Percentiles rank a stretch among this genome's conserved stretches.
Conservation (phyloP, 2,113 vertebrate species). For the Symphodus melops region DNA sequence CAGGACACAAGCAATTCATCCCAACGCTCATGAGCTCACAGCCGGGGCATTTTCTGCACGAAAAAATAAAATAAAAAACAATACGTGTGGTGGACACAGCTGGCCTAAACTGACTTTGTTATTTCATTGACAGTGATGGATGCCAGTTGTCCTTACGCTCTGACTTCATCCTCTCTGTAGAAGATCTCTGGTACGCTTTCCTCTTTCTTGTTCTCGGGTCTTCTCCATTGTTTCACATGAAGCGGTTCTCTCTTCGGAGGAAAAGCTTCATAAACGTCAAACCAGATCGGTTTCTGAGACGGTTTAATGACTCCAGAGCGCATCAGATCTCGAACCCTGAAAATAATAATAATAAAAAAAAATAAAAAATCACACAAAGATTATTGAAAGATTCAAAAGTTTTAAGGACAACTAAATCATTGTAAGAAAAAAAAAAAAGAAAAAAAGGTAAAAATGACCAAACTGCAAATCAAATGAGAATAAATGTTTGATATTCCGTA, state of each 20-base stretch:
- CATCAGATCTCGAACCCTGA: conserved; percentile 88
- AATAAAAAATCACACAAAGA: background rate
- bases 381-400: background rate
- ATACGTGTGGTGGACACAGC: too few species aligned
- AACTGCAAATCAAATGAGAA: too few species aligned
- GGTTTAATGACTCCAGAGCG: conserved; percentile 84
- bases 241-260: conserved; percentile 87
- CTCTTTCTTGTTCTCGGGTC: conserved; percentile 31
- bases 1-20: too few species aligned
- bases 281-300: conserved; percentile 88
- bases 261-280: conserved; percentile 88
- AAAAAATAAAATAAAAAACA: too few species aligned
- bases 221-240: conserved; percentile 63
- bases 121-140: too few species aligned
- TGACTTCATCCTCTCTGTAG: conserved; percentile 90
- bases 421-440: too few species aligned
- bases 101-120: too few species aligned
- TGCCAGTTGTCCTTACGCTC: conserved; percentile 86
- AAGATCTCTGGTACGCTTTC: conserved; percentile 82
- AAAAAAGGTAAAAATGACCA: too few species aligned
- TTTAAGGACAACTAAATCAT: background rate
- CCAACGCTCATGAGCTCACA: too few species aligned
- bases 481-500: too few species aligned
- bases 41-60: too few species aligned
- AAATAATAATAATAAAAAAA: too few species aligned